These are phyloP conservation scores for Carcharodon carcharias DNA, from an alignment of 2,797 vertebrate species.

Conservation along the genomic window DNA sequence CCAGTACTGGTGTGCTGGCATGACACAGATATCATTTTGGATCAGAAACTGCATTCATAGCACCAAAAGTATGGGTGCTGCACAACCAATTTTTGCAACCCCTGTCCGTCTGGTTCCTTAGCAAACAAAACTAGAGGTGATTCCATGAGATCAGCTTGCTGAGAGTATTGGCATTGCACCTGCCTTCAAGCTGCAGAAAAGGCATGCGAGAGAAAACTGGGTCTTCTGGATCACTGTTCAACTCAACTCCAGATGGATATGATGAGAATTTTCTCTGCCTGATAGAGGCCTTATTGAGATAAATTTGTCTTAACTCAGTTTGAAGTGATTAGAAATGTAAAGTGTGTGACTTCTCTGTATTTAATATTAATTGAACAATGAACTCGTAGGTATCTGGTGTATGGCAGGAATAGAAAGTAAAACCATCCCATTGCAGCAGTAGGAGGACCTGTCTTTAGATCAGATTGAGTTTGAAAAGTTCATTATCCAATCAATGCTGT, in stretches of 20 bases:
- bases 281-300: background rate
- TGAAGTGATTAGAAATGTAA: background rate
- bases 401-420: background rate
- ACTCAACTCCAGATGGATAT: background rate
- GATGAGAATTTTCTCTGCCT: background rate
- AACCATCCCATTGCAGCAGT: background rate
- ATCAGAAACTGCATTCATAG: background rate
- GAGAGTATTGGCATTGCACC: background rate
- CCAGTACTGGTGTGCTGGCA: background rate
- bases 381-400: background rate
- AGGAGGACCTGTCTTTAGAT: background rate
- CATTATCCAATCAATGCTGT: background rate
- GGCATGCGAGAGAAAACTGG: background rate
- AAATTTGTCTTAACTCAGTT: background rate
- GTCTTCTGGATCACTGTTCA: background rate
- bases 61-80: background rate
- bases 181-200: background rate
- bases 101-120: background rate
- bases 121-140: background rate
- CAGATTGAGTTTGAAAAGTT: background rate
- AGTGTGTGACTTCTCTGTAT: background rate
- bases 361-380: background rate
- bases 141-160: background rate
- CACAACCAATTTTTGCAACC: background rate
- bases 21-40: background rate